Evolutionary conservation across 1,140 invertebrate genomes (phyloP), one percentile per base, ranked within the genome.

Genomic region (Danaus plexippus): DNA sequence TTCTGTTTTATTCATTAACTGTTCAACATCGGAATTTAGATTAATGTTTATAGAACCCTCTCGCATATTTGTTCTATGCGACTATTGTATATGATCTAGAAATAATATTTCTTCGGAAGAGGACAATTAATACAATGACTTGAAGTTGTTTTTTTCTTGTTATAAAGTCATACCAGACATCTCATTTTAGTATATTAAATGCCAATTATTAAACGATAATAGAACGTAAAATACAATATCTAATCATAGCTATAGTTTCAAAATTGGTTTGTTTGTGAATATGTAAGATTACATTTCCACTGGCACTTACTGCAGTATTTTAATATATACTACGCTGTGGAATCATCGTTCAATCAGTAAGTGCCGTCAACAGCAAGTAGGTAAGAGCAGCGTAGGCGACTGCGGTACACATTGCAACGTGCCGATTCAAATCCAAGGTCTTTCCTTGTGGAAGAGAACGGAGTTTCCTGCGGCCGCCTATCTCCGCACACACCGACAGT

Each of bases 391-490:
- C 75, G 82, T 86, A 84, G 83, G 83, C 80, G 80, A 81, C 77
- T 71, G 74, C 75, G 77, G 80, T 82, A 80, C 73, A 80, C 80
- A 83, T 80, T 85, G 81, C 83, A 84, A 80, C 79, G 78, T 77
- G 81, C 75, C 75, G 79, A 75, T 85, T 85, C 75, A 77, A 74
- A 81, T 77, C 87, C 85, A 88, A 88, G 87, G 87, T 87, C 87
- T 88, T 88, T 88, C 87, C 85, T 88, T 80, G 84, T 88, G 83
- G 85, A 88, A 88, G 87, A 88, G 87, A 88, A 87, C 85, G 86
- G 84, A 75, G 87, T 86, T 88, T 88, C 87, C 85, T 88, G 85
- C 81, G 87, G 67, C 77, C 75, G 78, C 80, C 78, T 82, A 80
- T 85, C 80, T 85, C 80, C 75, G 72, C 71, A 71, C 80, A 80